phyloP scores from a whole-genome alignment of 2,888 invertebrate genomes.

The Graphium colonna region DNA sequence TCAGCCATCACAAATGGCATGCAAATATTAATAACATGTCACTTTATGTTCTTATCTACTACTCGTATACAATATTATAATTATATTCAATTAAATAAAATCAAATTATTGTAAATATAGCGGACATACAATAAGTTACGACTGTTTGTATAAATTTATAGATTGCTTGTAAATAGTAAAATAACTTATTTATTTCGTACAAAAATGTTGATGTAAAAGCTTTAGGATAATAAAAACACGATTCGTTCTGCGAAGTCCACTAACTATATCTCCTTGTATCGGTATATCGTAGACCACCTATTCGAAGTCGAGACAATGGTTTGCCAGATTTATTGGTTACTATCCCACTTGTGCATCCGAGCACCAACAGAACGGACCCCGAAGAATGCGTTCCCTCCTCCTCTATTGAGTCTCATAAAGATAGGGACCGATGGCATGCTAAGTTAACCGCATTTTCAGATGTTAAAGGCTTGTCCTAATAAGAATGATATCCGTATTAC shows the following conservation, averaged over 20 bases:
- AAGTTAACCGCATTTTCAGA: slow-evolving; percentile 29
- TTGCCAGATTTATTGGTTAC: slow-evolving; percentile 47
- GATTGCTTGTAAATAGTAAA: too few species aligned
- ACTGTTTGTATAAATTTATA: too few species aligned
- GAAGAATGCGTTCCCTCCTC: slow-evolving; percentile 28
- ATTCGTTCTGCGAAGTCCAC: slow-evolving; percentile 17
- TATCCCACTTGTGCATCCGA: slow-evolving; percentile 62
- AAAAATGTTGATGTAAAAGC: too few species aligned
- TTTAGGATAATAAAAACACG: not conserved
- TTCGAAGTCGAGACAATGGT: slow-evolving; percentile 44
- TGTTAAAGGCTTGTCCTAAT: slow-evolving; percentile 19
- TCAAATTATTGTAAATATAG: too few species aligned
- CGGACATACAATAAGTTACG: too few species aligned
- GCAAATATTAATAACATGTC: too few species aligned
- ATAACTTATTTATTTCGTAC: not conserved
- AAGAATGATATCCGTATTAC: slow-evolving; percentile 1
- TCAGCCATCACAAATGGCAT: too few species aligned
- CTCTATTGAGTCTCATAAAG: slow-evolving; percentile 15
- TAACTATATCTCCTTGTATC: slow-evolving; percentile 9
- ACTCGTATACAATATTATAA: too few species aligned
- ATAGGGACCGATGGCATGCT: slow-evolving; percentile 34
- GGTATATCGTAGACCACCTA: not conserved
- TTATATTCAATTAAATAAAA: too few species aligned
- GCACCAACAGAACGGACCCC: slow-evolving; percentile 29
- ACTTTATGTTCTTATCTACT: too few species aligned